Base-by-base conservation (phyloP, 2,888 invertebrate genomes). In the Siphlonurus alternatus region DNA sequence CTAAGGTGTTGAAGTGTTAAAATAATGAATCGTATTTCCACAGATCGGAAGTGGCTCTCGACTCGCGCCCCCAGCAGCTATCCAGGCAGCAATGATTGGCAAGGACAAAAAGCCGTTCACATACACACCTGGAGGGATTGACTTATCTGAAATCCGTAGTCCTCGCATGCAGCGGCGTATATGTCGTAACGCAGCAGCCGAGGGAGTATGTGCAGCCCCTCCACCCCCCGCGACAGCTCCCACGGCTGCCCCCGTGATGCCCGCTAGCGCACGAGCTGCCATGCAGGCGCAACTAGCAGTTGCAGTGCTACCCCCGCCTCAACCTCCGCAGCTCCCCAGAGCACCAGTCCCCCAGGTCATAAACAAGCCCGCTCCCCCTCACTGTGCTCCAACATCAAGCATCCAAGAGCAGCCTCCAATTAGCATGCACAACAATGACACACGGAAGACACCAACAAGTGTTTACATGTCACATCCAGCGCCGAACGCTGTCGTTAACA, bases 41-140 rank as follows among this genome's bases (percentile, higher is more conserved):
- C n/a, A 56, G 56, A 7, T 22, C n/a, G 19, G 15, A 5, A 7
- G 7, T 56, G 5, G 19, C 20, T 56, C 56, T 22, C 65, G 66
- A 75, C 66, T 68, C 61, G 90, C 90, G 73, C 91, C 92, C 59
- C 94, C 94, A 67, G 86, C 88, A 68, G 91, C 92, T 70, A 88
- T 94, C 65, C 92, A 93, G 74, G 91, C 92, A 75, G 93, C 93
- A 38, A 93, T 93, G 91, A 93, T 93, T 91, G 87, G 93, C 87
- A 93, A 93, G 77, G 94, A 94, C 76, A 95, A 94, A 76, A 94
- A 94, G 73, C 94, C 94, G 15, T 95, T 95, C 75, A 94, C 94
- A n/a, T 95, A 95, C 75, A 93, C 93, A 20, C 94, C 94, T 1
- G 93, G 94, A 20, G 94, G 94, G 68, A 81, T 94, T 66, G 92